phyloP scores from a whole-genome alignment of 2,797 vertebrate species.

The Xiphophorus birchmanni region DNA sequence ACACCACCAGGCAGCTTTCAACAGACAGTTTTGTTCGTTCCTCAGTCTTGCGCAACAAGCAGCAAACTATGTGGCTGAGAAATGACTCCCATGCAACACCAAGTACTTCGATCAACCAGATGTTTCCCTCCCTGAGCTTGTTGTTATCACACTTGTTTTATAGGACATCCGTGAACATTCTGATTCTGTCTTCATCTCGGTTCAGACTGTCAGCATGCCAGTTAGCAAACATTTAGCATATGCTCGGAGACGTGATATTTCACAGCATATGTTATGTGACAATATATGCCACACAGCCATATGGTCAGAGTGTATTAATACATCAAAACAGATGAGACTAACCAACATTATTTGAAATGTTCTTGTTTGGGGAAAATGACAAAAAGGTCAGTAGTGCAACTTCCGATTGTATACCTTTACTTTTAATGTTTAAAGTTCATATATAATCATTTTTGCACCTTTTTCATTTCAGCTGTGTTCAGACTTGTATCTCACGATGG shows the following conservation, averaged over 20 bases:
- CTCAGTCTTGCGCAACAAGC: constrained; percentile 56
- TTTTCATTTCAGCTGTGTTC: not conserved
- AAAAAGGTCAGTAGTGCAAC: not conserved
- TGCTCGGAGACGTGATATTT: constrained; percentile 14
- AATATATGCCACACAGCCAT: constrained; percentile 9
- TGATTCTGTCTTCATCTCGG: constrained; percentile 13
- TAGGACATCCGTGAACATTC: constrained; percentile 25
- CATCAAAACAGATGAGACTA: constrained; percentile 12
- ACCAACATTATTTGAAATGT: not conserved
- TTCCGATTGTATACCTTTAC: not conserved
- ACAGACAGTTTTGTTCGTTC: constrained; percentile 32
- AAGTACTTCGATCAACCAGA: constrained; percentile 49
- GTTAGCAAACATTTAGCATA: constrained; percentile 14
- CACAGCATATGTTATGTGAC: constrained; percentile 19
- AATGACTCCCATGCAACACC: constrained; percentile 40
- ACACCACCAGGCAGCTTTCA: constrained; percentile 40
- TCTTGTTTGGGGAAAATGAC: not conserved
- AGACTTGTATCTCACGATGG: not conserved
- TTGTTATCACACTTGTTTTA: constrained; percentile 47
- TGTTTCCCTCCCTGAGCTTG: constrained; percentile 49
- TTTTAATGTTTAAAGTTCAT: not conserved
- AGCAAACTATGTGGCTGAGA: constrained; percentile 43
- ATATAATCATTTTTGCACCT: not conserved
- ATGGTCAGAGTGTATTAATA: constrained; percentile 15
- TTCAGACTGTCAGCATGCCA: constrained; percentile 14